These are phyloP conservation scores for Chitala chitala DNA, from an alignment of 2,113 vertebrate species.

Conservation along the genomic window DNA sequence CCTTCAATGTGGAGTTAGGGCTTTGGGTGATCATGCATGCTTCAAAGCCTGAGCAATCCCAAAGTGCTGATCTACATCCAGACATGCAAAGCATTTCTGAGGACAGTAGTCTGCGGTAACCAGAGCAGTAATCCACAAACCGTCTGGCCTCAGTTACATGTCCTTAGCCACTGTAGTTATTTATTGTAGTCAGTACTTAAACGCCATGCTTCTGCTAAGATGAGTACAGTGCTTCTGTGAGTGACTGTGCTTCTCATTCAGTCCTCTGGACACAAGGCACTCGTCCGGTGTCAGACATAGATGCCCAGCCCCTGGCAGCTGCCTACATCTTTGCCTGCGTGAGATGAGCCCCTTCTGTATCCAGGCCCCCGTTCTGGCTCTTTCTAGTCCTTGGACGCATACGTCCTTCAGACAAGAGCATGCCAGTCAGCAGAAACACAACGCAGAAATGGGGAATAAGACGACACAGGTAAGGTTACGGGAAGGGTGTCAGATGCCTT, in stretches of 20 bases:
- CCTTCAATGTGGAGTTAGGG: not conserved
- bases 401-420: slow-evolving; percentile 5
- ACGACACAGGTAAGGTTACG: not conserved
- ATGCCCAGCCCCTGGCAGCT: not conserved
- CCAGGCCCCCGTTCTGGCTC: not conserved
- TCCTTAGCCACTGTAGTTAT: too few species aligned
- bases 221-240: too few species aligned
- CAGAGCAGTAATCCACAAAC: slow-evolving; percentile 13
- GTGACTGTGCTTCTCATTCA: not conserved
- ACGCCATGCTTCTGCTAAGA: not conserved
- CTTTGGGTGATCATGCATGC: slow-evolving; percentile 3
- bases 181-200: too few species aligned
- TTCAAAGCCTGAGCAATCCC: not conserved
- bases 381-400: not conserved
- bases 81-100: not conserved
- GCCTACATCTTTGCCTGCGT: too few species aligned
- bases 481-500: slow-evolving; percentile 2
- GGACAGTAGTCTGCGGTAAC: not conserved
- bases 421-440: not conserved
- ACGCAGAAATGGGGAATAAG: not conserved
- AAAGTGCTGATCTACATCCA: not conserved
- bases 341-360: not conserved
- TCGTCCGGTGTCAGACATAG: not conserved
- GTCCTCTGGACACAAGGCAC: not conserved
- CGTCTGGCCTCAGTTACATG: not conserved